Base-by-base conservation (phyloP, 2,888 invertebrate species). In the Suillia variegata region DNA sequence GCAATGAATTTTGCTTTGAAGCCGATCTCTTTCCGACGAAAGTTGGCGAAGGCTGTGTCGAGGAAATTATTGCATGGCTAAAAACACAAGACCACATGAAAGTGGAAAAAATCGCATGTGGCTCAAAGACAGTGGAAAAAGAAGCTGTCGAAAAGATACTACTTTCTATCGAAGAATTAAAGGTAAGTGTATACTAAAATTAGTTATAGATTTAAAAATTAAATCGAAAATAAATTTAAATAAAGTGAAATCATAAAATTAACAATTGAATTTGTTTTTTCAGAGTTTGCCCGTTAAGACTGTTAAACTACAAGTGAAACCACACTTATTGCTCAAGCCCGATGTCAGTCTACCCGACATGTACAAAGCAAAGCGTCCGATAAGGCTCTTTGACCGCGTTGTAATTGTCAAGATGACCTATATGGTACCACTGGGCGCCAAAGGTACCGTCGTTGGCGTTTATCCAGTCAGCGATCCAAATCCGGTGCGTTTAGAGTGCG, bases 391-490 rank as follows among this genome's bases (percentile, higher is more conserved):
- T 73, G 97, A 98, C 83, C 86, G 98, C 54, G 88, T 98, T 49
- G 88, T 96, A 3, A 89, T 91, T 74, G 88, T 91, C 0, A 85
- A 90, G 26, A 87, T 87, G 31, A 87, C 88, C 54, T 90, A 88
- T 74, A 86, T 90, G 1, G 92, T 94, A 15, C 96, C 96, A 0
- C 80, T 92, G 4, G 97, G 96, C 1, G 84, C 87, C 10, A 87
- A 88, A 63, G 98, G 98, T 24, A 96, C 94, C 0, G 84, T 98
- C 1, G 88, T 94, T n/a, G 93, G 87, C 0, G 84, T 90, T 8
- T 83, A 85, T 57, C 77, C 82, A 65, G 68, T 82, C 38, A 67
- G 76, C 71, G 67, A 77, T 76, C 60, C 77, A 22, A 71, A 73
- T 74, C 76, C 86, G 70, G 78, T 85, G 79, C 48, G 87, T 74